Conservation (phyloP, 2,113 vertebrate species). For the Edolisoma coerulescens region DNA sequence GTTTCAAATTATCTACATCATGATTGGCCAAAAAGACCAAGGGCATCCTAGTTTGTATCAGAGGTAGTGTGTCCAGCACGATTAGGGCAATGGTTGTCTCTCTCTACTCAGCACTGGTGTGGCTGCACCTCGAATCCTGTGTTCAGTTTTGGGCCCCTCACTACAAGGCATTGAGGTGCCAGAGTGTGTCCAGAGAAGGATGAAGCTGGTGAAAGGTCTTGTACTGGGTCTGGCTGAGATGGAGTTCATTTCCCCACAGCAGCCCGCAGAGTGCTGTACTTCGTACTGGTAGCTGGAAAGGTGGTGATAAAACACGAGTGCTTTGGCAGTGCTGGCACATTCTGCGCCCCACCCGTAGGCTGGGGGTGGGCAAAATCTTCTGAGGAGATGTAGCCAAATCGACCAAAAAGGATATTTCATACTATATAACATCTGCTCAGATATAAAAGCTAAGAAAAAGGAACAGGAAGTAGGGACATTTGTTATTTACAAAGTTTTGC, state of each 20-base stretch:
- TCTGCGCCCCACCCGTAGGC: no score
- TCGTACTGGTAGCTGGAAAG: no score
- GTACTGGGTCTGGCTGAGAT: not conserved
- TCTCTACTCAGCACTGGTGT: not conserved
- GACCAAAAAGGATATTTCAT: not conserved
- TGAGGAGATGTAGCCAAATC: not conserved
- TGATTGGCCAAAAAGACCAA: not conserved
- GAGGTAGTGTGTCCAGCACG: not conserved
- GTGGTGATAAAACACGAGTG: not conserved
- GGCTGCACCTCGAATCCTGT: fast-evolving
- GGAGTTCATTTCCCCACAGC: no score
- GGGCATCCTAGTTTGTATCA: not conserved
- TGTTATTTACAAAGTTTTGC: not conserved
- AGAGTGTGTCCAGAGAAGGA: not conserved
- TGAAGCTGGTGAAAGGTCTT: fast-evolving
- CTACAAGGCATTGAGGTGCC: not conserved
- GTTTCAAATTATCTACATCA: not conserved
- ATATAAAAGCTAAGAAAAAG: not conserved
- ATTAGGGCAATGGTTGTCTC: no score
- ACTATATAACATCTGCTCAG: not conserved
- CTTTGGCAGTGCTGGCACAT: no score
- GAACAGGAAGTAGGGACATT: not conserved
- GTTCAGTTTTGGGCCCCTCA: not conserved
- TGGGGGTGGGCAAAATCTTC: not conserved
- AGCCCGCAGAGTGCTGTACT: no score